These are phyloP conservation scores for Oreochromis niloticus DNA, from an alignment of 2,113 vertebrate species.

Conservation along the genomic window DNA sequence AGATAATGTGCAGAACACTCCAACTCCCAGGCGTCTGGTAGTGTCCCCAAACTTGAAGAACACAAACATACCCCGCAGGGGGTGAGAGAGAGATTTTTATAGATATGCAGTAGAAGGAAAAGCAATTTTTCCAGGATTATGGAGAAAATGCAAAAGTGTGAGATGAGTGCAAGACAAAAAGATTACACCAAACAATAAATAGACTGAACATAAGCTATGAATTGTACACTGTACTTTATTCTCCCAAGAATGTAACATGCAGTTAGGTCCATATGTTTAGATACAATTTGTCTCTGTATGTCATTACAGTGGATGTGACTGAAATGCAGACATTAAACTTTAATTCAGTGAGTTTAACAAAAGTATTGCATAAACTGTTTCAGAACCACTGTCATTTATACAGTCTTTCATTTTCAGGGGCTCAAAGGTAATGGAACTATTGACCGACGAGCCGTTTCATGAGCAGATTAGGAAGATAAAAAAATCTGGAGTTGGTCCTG, in stretches of 20 bases:
- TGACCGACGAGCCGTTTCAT: rapidly evolving
- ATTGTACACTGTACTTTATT: neutral
- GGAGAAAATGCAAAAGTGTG: neutral
- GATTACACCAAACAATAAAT: neutral
- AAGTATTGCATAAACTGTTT: neutral
- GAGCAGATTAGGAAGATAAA: neutral
- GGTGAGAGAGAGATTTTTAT: neutral
- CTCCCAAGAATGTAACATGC: neutral
- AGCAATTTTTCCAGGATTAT: neutral
- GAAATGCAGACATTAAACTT: neutral
- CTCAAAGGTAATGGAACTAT: rapidly evolving
- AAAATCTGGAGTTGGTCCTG: neutral
- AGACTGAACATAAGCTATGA: neutral
- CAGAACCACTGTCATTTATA: neutral
- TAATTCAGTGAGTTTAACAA: neutral
- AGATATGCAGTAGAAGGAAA: neutral
- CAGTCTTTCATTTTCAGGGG: neutral
- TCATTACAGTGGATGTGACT: neutral
- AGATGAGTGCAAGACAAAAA: neutral
- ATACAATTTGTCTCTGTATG: neutral
- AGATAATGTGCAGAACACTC: neutral
- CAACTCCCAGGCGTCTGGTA: neutral
- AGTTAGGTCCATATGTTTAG: neutral
- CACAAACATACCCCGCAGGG: rapidly evolving
- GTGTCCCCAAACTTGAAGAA: neutral